These are phyloP conservation scores for Scaptodrosophila latifasciaeformis DNA, from an alignment of 2,888 invertebrate species.

Conservation along the genomic window DNA sequence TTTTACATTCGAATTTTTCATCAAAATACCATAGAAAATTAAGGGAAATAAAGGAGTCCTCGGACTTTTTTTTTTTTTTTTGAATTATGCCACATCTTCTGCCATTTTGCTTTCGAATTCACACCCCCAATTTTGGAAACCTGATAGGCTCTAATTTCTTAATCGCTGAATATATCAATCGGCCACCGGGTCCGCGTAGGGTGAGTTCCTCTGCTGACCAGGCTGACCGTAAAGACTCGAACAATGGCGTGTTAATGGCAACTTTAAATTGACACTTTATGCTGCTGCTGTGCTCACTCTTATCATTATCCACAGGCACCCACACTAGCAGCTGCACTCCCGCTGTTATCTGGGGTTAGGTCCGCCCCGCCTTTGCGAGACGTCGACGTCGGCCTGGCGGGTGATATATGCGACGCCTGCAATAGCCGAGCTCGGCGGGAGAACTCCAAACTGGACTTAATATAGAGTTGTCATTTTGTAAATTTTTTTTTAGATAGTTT, in stretches of 20 bases:
- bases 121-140: neutral
- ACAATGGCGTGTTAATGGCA: constrained; percentile 69
- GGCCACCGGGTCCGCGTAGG: constrained; percentile 13
- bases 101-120: neutral
- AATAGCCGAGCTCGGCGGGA: constrained; percentile 24
- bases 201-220: neutral
- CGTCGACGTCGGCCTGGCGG: too few relatives aligned
- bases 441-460: neutral
- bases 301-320: constrained; percentile 38
- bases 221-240: constrained; percentile 38
- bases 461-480: constrained; percentile 23
- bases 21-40: too few relatives aligned
- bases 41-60: too few relatives aligned
- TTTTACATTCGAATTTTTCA: neutral
- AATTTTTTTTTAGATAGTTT: neutral
- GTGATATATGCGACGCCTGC: constrained; percentile 47
- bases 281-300: constrained; percentile 36
- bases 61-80: too few relatives aligned
- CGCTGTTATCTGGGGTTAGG: constrained; percentile 56
- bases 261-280: constrained; percentile 65
- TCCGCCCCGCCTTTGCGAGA: constrained; percentile 22
- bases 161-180: constrained; percentile 55
- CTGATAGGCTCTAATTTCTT: constrained; percentile 10
- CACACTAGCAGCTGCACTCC: too few relatives aligned
- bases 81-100: too few relatives aligned